These are phyloP conservation scores for Oryctes rhinoceros DNA, from an alignment of 1,140 invertebrate genomes.

Conservation along the genomic window DNA sequence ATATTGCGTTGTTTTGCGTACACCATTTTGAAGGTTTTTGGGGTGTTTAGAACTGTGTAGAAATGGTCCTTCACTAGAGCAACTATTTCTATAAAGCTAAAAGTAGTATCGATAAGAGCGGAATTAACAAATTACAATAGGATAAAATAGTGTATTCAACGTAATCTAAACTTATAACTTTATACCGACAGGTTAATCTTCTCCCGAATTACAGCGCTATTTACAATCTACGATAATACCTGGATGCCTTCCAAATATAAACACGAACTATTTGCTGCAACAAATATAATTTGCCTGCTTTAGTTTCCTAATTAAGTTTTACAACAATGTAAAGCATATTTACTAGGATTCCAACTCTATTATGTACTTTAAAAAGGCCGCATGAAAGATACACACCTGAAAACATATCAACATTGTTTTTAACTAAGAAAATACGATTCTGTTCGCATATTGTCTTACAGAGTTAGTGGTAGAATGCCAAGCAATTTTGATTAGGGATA, in stretches of 20 bases:
- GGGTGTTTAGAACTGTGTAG: not conserved
- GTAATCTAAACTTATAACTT: not conserved
- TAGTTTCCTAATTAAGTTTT: not conserved
- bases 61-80: not conserved
- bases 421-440: too few relatives aligned
- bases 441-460: too few relatives aligned
- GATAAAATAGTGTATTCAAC: too few relatives aligned
- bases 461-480: too few relatives aligned
- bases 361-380: too few relatives aligned
- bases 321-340: not conserved
- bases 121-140: too few relatives aligned
- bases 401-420: too few relatives aligned
- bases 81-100: too few relatives aligned
- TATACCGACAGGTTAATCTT: not conserved
- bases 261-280: constrained; percentile 3
- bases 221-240: constrained; percentile 4
- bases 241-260: constrained; percentile 1
- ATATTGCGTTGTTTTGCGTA: not conserved
- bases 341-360: too few relatives aligned
- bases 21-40: not conserved
- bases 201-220: not conserved
- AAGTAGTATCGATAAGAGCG: too few relatives aligned
- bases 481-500: too few relatives aligned
- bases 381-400: too few relatives aligned
- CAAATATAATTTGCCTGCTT: not conserved